Base-by-base conservation (phyloP, 30 jellyfish, hydroid and myxozoan genomes). In the Mastigias papua region DNA sequence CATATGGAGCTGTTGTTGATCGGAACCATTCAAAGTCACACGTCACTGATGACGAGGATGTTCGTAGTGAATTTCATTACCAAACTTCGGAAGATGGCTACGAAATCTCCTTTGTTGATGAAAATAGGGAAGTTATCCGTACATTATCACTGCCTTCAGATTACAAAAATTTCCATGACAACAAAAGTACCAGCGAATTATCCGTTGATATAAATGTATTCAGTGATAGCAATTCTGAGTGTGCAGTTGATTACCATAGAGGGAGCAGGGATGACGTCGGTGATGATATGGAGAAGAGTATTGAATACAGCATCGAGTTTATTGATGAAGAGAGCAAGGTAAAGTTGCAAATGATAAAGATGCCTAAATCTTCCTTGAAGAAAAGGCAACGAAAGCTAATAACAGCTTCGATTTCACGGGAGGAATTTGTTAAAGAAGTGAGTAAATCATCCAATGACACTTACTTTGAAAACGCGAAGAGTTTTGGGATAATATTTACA, bases 21-120 rank as follows among this genome's bases (percentile, higher is more conserved):
- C 61, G 75, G 32, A 73, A 62, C 46, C 88, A 71, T 33, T 51
- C 81, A 64, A 34, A 57, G 42, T 67, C 17, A n/a, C 57, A 80
- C 7, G 16, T 62, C 22, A 63, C 16, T 23, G 88, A 73, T 34
- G 88, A 72, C 33, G 77, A 58, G n/a, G 67, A 48, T 6, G 50
- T 21, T 31, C 63, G 30, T 10, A 26, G 42, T 48, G 76, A 72
- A 6, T 33, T 34, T 19, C 73, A 78, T 70, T 71, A 71, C 61
- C 51, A 49, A 2, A 72, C 49, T 20, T 84, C 93, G 1, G 88
- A 71, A 22, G 88, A 73, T 57, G 88, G 88, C 15, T 84, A 84
- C 51, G 81, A 73, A 37, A 84, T 84, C 28, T 84, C 93, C 21
- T 84, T 84, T 72, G 51, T 84, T 32, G 93, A 84, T 27, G 93